These are phyloP conservation scores for Calcarius lapponicus DNA, from an alignment of 2,797 vertebrate species.

Conservation along the genomic window DNA sequence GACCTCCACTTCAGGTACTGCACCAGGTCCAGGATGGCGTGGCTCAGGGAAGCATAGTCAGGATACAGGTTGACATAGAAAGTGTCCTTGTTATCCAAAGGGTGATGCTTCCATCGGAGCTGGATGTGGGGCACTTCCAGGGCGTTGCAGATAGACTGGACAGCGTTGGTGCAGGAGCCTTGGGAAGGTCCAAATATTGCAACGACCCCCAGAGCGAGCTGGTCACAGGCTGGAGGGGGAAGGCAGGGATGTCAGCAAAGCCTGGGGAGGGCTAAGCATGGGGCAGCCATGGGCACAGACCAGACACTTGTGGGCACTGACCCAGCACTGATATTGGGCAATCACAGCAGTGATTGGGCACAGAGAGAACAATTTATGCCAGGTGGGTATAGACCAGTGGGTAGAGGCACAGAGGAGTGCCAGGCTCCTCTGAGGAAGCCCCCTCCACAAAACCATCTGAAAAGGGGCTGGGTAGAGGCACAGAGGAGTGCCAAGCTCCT, in stretches of 20 bases:
- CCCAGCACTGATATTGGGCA: rapidly evolving
- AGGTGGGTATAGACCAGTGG: background rate
- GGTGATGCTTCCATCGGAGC: constrained; percentile 99
- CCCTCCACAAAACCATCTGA: background rate
- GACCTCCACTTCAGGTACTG: constrained; percentile 98
- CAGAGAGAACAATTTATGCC: background rate
- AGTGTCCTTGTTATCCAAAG: constrained; percentile 95
- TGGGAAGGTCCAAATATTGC: constrained; percentile 98
- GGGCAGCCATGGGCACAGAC: background rate
- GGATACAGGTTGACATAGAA: constrained; percentile 99
- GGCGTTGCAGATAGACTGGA: constrained; percentile 98
- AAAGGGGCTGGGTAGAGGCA: background rate
- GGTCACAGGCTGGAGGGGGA: constrained; percentile 89
- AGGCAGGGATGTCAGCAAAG: background rate
- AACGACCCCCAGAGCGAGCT: constrained; percentile 96
- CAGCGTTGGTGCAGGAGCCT: constrained; percentile 95
- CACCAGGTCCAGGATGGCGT: constrained; percentile 95
- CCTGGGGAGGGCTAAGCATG: rapidly evolving
- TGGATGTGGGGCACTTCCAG: constrained; percentile 97
- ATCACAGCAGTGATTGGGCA: background rate
- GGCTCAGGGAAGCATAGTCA: constrained; percentile 96
- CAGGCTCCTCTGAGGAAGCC: background rate
- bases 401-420: background rate
- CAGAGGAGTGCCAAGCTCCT: background rate
- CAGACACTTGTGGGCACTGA: background rate